Conservation (phyloP, 2,797 vertebrate species). For the Rhincodon typus region DNA sequence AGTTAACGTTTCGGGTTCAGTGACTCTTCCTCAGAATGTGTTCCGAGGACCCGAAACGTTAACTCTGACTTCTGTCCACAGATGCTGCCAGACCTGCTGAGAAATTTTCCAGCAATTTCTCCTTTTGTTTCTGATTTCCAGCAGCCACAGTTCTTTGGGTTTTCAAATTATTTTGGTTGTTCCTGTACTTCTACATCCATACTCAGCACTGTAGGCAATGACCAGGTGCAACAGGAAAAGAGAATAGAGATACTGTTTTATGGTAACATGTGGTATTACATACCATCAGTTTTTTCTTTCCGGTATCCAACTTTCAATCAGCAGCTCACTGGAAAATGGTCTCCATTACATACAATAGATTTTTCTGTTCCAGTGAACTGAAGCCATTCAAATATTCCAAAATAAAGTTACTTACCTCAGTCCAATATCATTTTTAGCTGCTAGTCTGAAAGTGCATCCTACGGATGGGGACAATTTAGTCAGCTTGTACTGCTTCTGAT, state of each 20-base stretch:
- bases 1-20: too few relatives aligned
- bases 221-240: neutral
- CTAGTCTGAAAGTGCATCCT: slow-evolving; percentile 64
- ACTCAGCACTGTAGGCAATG: neutral
- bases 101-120: too few relatives aligned
- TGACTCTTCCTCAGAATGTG: too few relatives aligned
- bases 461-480: slow-evolving; percentile 60
- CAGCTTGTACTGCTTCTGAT: slow-evolving; percentile 66
- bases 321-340: neutral
- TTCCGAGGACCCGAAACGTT: too few relatives aligned
- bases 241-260: neutral
- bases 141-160: too few relatives aligned
- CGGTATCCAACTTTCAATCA: neutral
- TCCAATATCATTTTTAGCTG: slow-evolving; percentile 68
- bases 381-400: neutral
- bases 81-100: too few relatives aligned
- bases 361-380: neutral
- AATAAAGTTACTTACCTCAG: slow-evolving; percentile 55
- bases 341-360: neutral
- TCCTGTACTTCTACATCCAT: neutral
- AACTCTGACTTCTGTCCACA: too few relatives aligned
- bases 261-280: neutral
- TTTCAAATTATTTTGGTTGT: neutral
- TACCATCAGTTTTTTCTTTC: neutral
- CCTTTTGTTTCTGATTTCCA: too few relatives aligned